phyloP scores from a whole-genome alignment of 23 tunicate species.

The Botrylloides violaceus region DNA sequence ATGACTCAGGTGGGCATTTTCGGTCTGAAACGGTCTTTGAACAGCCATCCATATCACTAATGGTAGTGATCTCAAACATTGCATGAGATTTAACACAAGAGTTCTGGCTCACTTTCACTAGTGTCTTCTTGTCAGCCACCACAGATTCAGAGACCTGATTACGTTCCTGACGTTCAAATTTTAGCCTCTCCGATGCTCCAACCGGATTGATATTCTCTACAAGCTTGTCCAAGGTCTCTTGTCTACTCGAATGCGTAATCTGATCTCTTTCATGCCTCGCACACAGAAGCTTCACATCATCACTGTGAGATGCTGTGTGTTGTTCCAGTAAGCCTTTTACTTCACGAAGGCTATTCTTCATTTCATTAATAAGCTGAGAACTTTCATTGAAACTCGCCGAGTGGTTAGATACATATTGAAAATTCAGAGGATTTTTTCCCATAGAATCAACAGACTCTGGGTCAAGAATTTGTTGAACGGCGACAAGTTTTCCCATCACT shows the following conservation, averaged over 20 bases:
- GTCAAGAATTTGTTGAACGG: conserved; percentile 47
- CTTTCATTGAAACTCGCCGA: conserved; percentile 53
- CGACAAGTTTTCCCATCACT: conserved; percentile 51
- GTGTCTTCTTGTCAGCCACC: neutral
- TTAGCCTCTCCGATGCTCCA: neutral
- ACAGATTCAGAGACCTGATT: neutral
- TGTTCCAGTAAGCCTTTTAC: conserved; percentile 54
- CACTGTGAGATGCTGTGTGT: neutral
- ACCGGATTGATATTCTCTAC: too few species aligned
- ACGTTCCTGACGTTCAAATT: neutral
- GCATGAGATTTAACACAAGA: too few species aligned
- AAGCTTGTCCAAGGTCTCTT: neutral
- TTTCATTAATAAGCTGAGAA: conserved; percentile 43
- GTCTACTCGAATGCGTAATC: neutral
- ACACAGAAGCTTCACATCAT: conserved; percentile 16
- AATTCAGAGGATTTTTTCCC: neutral
- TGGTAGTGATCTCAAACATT: neutral
- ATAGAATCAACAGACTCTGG: neutral
- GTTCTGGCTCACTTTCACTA: neutral
- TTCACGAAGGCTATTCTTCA: conserved; percentile 27
- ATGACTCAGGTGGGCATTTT: neutral
- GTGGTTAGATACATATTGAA: neutral
- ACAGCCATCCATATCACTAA: too few species aligned
- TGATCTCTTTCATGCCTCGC: conserved; percentile 3
- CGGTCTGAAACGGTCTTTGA: neutral